A percentile compares a stretch with the other conserved stretches of the same genome.
Evolutionary conservation across 2,888 invertebrate species (phyloP).

Genomic region (Orchesella flavescens): DNA sequence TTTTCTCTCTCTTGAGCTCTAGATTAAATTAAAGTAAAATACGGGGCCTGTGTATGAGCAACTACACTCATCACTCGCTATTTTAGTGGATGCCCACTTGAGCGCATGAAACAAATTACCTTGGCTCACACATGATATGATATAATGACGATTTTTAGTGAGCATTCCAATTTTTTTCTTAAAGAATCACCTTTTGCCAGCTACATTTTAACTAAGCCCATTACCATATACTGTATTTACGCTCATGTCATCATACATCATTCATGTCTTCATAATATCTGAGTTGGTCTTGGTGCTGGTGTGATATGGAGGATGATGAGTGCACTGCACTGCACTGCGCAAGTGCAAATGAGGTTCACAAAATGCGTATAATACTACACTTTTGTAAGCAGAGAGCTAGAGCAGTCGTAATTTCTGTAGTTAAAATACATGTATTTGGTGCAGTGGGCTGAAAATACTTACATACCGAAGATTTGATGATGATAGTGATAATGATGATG

Average conservation of each 20-base stretch:
- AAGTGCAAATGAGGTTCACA: too few species aligned
- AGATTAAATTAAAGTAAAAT: constrained; percentile 18
- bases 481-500: constrained; percentile 6
- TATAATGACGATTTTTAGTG: background rate
- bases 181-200: background rate
- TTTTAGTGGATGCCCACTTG: constrained; percentile 11
- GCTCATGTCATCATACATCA: background rate
- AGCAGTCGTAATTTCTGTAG: background rate
- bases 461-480: background rate
- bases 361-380: too few species aligned
- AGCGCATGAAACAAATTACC: too few species aligned
- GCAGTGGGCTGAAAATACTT: constrained; percentile 3
- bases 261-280: constrained; percentile 17
- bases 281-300: too few species aligned
- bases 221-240: too few species aligned
- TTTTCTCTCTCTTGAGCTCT: background rate
- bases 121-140: too few species aligned
- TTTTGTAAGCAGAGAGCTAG: too few species aligned
- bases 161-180: background rate
- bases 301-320: too few species aligned
- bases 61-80: background rate
- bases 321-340: too few species aligned
- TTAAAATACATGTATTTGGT: background rate
- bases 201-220: too few species aligned
- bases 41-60: too few species aligned